phyloP scores from a whole-genome alignment of 2,797 vertebrate genomes.

The Tokudaia tokunoshimensis region DNA sequence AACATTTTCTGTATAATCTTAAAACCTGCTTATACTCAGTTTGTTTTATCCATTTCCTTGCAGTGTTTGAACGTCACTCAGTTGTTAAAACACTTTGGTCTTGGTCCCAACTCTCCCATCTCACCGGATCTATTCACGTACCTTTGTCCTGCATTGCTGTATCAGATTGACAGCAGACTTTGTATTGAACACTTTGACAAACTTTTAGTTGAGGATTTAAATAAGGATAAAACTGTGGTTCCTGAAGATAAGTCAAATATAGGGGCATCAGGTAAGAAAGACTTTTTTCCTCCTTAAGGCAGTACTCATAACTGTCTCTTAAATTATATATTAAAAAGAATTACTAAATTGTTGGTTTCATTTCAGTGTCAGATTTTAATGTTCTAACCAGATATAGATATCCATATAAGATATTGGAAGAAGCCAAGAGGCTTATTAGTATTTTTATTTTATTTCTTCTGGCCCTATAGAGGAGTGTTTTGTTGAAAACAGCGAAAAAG shows the following conservation, averaged over 20 bases:
- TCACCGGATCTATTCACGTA: constrained; percentile 95
- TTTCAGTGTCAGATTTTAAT: constrained; percentile 12
- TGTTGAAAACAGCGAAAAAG: background rate
- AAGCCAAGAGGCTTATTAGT: background rate
- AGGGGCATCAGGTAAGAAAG: constrained; percentile 88
- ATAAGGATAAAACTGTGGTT: constrained; percentile 84
- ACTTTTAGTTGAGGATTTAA: constrained; percentile 90
- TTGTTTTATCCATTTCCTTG: constrained; percentile 80
- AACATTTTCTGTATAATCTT: constrained; percentile 9
- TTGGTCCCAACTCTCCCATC: constrained; percentile 92
- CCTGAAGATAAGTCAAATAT: constrained; percentile 85
- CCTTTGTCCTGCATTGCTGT: constrained; percentile 97
- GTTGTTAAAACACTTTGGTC: constrained; percentile 94
- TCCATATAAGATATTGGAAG: background rate
- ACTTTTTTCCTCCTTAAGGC: constrained; percentile 30
- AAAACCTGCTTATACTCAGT: constrained; percentile 25
- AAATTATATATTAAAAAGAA: background rate
- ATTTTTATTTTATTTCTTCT: background rate
- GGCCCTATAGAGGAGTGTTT: background rate
- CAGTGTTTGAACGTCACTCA: constrained; percentile 98
- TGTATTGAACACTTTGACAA: constrained; percentile 96
- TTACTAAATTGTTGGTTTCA: background rate
- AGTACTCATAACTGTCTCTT: background rate
- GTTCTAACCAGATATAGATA: constrained; percentile 7
- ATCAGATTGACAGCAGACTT: constrained; percentile 97